These are phyloP conservation scores for Xerus rutilus DNA, from an alignment of 2,797 vertebrate species.

Conservation along the genomic window DNA sequence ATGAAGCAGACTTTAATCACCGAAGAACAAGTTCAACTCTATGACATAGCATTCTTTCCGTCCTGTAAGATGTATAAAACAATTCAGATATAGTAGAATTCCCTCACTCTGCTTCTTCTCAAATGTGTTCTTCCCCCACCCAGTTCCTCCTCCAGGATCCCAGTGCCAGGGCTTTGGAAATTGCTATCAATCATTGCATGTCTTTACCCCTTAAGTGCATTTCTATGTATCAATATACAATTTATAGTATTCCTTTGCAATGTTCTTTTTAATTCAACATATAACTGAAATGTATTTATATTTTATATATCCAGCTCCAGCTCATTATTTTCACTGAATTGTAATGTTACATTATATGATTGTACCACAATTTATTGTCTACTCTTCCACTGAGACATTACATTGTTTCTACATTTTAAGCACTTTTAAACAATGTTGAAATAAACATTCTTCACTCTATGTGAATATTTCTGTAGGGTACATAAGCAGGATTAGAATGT, in stretches of 20 bases:
- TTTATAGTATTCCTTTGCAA: background rate
- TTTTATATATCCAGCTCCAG: background rate
- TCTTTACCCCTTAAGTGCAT: background rate
- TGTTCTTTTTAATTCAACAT: background rate
- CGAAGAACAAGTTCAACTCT: background rate
- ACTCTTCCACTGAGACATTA: background rate
- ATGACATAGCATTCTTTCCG: background rate
- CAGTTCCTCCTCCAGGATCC: fast-evolving
- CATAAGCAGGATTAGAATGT: background rate
- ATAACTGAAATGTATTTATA: background rate
- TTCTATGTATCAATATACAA: background rate
- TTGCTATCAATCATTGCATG: background rate
- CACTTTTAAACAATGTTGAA: background rate
- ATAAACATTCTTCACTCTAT: background rate
- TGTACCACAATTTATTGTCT: background rate
- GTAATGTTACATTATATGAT: background rate
- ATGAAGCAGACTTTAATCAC: background rate
- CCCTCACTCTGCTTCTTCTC: fast-evolving
- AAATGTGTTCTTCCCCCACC: fast-evolving
- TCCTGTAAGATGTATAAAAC: background rate
- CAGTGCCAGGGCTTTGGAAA: no score
- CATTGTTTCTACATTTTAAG: background rate
- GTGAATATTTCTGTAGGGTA: background rate
- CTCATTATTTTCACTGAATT: background rate
- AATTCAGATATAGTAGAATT: background rate